These are phyloP conservation scores for Drosophila kurseongensis DNA, from an alignment of 1,140 invertebrate species.

Conservation along the genomic window DNA sequence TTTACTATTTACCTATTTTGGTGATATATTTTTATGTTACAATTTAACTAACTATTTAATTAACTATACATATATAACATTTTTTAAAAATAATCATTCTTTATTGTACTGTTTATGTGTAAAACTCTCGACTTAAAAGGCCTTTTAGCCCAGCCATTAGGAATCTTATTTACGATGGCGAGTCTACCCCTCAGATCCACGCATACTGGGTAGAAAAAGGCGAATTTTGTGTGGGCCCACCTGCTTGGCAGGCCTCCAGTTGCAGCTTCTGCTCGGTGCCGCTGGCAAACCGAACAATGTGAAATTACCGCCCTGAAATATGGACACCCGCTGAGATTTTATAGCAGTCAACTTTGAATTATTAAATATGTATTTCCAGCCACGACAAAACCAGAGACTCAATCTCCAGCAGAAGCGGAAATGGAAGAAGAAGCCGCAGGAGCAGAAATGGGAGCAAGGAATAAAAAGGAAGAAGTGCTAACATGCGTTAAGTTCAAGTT, in stretches of 20 bases:
- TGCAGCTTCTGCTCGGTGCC: slow-evolving; percentile 17
- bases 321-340: slow-evolving; percentile 79
- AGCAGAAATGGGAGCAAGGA: slow-evolving; percentile 2
- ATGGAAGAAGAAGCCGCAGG: slow-evolving; percentile 8
- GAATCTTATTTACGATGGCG: slow-evolving; percentile 10
- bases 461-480: slow-evolving; percentile 4
- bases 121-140: neutral
- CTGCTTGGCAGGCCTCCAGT: slow-evolving; percentile 51
- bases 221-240: slow-evolving; percentile 41
- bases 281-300: slow-evolving; percentile 64
- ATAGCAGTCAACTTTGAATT: slow-evolving; percentile 81
- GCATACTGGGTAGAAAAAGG: slow-evolving; percentile 24
- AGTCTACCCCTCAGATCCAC: slow-evolving; percentile 6
- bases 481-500: slow-evolving; percentile 45
- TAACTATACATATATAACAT: too few relatives aligned
- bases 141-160: neutral
- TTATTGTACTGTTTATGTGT: too few relatives aligned
- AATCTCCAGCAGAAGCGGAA: slow-evolving; percentile 31
- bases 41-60: too few relatives aligned
- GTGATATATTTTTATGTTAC: too few relatives aligned
- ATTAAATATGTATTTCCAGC: slow-evolving; percentile 77
- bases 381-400: slow-evolving; percentile 61
- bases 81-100: too few relatives aligned
- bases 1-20: too few relatives aligned
- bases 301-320: slow-evolving; percentile 76